A percentile compares a stretch with the other conserved stretches of the same genome.
phyloP scores from a whole-genome alignment of 1,140 invertebrate genomes.

The Eupeodes corollae region DNA sequence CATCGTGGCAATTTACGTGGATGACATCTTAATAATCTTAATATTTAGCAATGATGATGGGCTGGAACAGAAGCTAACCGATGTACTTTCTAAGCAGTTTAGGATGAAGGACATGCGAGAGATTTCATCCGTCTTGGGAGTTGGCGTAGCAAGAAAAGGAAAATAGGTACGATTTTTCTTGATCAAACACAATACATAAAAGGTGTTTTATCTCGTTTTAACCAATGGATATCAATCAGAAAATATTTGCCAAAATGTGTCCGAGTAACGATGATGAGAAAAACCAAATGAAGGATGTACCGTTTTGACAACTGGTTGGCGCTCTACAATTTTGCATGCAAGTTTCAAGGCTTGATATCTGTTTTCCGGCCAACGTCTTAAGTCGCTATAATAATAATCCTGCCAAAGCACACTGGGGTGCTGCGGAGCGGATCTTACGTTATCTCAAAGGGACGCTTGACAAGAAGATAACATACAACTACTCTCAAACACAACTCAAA shows the following conservation, averaged over 20 bases:
- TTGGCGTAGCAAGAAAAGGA: slow-evolving; percentile 14
- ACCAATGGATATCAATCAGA: slow-evolving; percentile 13
- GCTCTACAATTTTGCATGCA: slow-evolving; percentile 23
- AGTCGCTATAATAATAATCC: slow-evolving; percentile 15
- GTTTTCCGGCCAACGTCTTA: slow-evolving; percentile 18
- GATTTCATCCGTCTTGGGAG: slow-evolving; percentile 19
- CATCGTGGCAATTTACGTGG: slow-evolving; percentile 9
- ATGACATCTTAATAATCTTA: slow-evolving; percentile 17
- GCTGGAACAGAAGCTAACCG: slow-evolving; percentile 9
- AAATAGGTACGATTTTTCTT: slow-evolving; percentile 17
- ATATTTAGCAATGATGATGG: slow-evolving; percentile 6
- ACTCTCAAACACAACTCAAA: neutral
- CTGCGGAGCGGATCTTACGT: slow-evolving; percentile 14
- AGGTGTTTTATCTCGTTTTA: slow-evolving; percentile 17
- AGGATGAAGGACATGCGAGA: slow-evolving; percentile 15
- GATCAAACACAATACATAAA: slow-evolving; percentile 27
- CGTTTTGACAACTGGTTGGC: slow-evolving; percentile 14
- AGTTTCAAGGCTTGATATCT: slow-evolving; percentile 32
- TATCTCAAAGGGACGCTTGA: slow-evolving; percentile 18
- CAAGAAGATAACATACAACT: slow-evolving; percentile 1
- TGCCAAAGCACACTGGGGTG: slow-evolving; percentile 6
- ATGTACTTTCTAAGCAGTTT: slow-evolving; percentile 12
- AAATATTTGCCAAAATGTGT: slow-evolving; percentile 12
- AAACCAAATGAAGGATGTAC: slow-evolving; percentile 9
- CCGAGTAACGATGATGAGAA: slow-evolving; percentile 7